Evolutionary conservation across 2,797 vertebrate species (phyloP).

Genomic region (Cynopterus sphinx): DNA sequence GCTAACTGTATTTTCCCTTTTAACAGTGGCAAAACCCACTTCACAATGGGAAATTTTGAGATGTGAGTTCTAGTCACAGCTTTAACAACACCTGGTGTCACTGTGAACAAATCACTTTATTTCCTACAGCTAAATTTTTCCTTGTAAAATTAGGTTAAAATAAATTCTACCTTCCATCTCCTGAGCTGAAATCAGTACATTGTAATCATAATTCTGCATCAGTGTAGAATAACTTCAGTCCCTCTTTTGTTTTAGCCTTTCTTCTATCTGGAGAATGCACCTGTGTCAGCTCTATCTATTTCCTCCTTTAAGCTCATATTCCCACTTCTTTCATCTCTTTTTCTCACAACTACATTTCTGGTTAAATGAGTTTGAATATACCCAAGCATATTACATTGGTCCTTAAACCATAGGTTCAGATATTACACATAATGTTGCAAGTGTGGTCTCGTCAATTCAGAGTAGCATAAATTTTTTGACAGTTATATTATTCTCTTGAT

Average conservation of each 20-base stretch:
- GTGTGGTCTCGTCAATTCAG: neutral
- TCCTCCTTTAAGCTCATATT: neutral
- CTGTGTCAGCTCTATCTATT: neutral
- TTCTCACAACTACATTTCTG: slow-evolving; percentile 2
- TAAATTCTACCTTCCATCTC: neutral
- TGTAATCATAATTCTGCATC: neutral
- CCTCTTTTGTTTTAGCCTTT: neutral
- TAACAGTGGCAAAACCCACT: neutral
- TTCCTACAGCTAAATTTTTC: neutral
- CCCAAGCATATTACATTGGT: neutral
- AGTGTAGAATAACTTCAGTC: neutral
- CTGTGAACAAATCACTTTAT: neutral
- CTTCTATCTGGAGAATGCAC: neutral
- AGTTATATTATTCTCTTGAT: neutral
- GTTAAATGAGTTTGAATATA: neutral
- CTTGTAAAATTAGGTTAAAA: slow-evolving; percentile 12
- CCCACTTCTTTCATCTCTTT: neutral
- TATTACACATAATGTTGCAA: neutral
- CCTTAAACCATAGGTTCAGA: neutral
- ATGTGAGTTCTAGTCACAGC: neutral
- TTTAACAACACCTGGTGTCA: neutral
- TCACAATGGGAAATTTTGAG: neutral
- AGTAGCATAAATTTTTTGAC: neutral
- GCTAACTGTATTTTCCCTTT: neutral
- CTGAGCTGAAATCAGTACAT: neutral